Conservation (phyloP, 2,797 vertebrate genomes). For the Labroides dimidiatus region DNA sequence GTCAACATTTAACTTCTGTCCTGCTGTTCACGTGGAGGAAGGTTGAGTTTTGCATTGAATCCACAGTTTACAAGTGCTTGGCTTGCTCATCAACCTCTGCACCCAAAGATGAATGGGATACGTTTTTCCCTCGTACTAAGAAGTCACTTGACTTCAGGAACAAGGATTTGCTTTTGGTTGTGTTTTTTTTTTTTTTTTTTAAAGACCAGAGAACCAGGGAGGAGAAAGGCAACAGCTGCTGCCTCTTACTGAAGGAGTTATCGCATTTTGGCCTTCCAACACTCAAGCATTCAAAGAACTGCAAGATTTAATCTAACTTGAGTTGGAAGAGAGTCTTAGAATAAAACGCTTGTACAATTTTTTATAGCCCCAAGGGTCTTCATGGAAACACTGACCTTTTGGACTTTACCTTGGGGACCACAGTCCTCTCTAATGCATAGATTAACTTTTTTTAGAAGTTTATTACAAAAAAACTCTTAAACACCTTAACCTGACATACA, state of each 20-base stretch:
- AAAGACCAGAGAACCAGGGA: neutral
- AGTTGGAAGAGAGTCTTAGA: neutral
- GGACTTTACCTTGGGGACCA: neutral
- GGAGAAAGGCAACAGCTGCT: slow-evolving; percentile 35
- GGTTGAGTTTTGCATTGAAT: slow-evolving; percentile 71
- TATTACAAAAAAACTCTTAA: too few species aligned
- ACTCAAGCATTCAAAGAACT: neutral
- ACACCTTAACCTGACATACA: too few species aligned
- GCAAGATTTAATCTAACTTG: neutral
- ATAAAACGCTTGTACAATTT: neutral
- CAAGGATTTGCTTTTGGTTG: slow-evolving; percentile 52
- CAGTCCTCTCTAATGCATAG: too few species aligned
- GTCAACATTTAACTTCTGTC: slow-evolving; percentile 74
- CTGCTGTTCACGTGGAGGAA: slow-evolving; percentile 67
- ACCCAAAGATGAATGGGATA: slow-evolving; percentile 45
- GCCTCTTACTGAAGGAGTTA: slow-evolving; percentile 29
- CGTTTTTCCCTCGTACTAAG: slow-evolving; percentile 40
- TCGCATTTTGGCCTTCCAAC: slow-evolving; percentile 38
- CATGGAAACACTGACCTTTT: neutral
- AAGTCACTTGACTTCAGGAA: slow-evolving; percentile 55
- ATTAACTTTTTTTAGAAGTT: too few species aligned
- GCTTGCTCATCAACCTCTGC: slow-evolving; percentile 54
- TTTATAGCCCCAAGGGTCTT: neutral
- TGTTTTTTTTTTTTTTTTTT: slow-evolving; percentile 32
- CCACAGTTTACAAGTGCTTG: slow-evolving; percentile 41